Evolutionary conservation across 2,797 vertebrate genomes (phyloP), one percentile per base, ranked within the genome.

Genomic region (Tamandua tetradactyla): DNA sequence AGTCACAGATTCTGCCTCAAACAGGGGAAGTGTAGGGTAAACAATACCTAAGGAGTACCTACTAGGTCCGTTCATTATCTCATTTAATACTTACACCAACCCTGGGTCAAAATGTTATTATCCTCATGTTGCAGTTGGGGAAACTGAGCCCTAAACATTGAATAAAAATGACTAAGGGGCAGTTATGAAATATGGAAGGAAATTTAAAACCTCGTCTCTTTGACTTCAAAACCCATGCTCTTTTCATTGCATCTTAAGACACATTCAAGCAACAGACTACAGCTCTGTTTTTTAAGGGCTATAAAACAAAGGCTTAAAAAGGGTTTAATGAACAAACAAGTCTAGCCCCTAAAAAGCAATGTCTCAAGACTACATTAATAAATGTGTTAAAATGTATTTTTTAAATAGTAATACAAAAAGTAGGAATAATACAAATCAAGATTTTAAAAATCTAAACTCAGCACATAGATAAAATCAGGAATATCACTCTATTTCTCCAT

Each of bases 391-490:
- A n/a, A n/a, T n/a, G n/a, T n/a, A n/a, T n/a, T n/a, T n/a, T n/a
- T n/a, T n/a, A n/a, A n/a, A n/a, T 0, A 22, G 30, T 76, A 74
- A 61, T 75, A 57, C 55, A 47, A 91, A 20, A 4, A 55, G 18
- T 27, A 80, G 7, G 37, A 62, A n/a, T 23, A 83, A 35, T 2
- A 47, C 7, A 57, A 30, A 25, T 61, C 27, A 57, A 0, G 35
- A 69, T 82, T 93, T 78, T 71, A 59, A 35, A 79, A 84, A 40
- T 81, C 35, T 64, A 89, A 97, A 81, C 52, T 85, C 3, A 32
- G 30, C 20, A 84, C 30, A 59, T 27, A 57, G 78, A 57, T 13
- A 61, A 47, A 75, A 47, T 32, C 17, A 44, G 25, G 44, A 52
- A 10, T 5, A 59, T 8, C 44, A 11, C 37, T 85, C 22, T 13